A percentile compares a stretch with the other conserved stretches of the same genome.
Evolutionary conservation across 2,797 vertebrate genomes (phyloP).

Genomic region (Amblyopsis hoosieri): DNA sequence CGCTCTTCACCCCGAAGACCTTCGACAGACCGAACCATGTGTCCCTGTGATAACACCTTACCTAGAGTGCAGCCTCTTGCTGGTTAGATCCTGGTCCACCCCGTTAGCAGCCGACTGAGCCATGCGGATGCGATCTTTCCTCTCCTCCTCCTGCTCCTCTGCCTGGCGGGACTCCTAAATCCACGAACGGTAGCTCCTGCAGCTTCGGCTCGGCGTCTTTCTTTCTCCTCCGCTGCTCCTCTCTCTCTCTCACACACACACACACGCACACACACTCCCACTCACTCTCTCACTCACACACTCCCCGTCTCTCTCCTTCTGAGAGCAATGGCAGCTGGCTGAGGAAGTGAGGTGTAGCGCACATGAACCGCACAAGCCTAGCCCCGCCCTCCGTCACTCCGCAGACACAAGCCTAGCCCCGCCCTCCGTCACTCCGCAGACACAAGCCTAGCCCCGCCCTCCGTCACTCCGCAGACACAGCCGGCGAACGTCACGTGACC

Average conservation of each 20-base stretch:
- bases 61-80: constrained; percentile 83
- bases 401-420: too few relatives aligned
- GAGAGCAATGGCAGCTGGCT: too few relatives aligned
- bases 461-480: too few relatives aligned
- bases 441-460: too few relatives aligned
- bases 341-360: too few relatives aligned
- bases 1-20: neutral
- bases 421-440: too few relatives aligned
- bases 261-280: too few relatives aligned
- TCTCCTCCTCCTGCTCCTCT: constrained; percentile 17
- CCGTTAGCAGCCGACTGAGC: constrained; percentile 76
- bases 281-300: too few relatives aligned
- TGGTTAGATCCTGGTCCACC: constrained; percentile 74
- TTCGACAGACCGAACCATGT: constrained; percentile 6
- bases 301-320: too few relatives aligned
- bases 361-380: too few relatives aligned
- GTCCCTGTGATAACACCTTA: constrained; percentile 50
- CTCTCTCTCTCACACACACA: neutral
- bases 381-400: too few relatives aligned
- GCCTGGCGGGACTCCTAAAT: neutral
- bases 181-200: constrained; percentile 1
- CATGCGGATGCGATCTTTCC: constrained; percentile 61
- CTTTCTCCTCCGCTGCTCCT: constrained; percentile 7
- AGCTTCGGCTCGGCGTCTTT: constrained; percentile 11
- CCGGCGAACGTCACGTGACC: too few relatives aligned